Evolutionary conservation across 2,113 vertebrate species (phyloP).

Genomic region (Eretmochelys imbricata): DNA sequence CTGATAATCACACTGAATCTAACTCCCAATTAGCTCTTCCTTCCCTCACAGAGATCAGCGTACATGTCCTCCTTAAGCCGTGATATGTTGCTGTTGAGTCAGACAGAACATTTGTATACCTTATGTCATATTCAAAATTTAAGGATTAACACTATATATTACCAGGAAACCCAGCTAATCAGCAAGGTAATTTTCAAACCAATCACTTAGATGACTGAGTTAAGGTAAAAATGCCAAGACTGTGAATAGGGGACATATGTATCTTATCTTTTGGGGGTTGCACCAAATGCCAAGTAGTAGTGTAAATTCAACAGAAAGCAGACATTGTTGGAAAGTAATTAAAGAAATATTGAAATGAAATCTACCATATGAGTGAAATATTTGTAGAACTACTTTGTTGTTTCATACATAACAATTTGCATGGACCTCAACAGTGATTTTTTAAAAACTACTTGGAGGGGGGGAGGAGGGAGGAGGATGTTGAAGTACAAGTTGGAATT

Average conservation of each 20-base stretch:
- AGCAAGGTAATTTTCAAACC: constrained; percentile 80
- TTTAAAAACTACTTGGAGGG: neutral
- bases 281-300: constrained; percentile 80
- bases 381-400: constrained; percentile 70
- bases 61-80: constrained; percentile 73
- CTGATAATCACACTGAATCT: constrained; percentile 82
- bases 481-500: constrained; percentile 19
- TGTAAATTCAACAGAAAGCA: constrained; percentile 81
- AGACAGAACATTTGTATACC: constrained; percentile 68
- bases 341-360: constrained; percentile 84
- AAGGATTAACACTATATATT: constrained; percentile 74
- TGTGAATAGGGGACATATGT: constrained; percentile 82
- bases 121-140: constrained; percentile 74
- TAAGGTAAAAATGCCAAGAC: constrained; percentile 83
- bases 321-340: constrained; percentile 83
- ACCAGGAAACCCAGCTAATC: constrained; percentile 73
- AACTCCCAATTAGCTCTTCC: constrained; percentile 82
- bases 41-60: constrained; percentile 59
- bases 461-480: too few relatives aligned
- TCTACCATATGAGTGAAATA: constrained; percentile 75
- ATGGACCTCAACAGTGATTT: constrained; percentile 35
- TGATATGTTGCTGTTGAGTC: constrained; percentile 73
- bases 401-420: constrained; percentile 70
- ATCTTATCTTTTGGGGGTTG: constrained; percentile 82
- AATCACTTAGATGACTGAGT: constrained; percentile 67